Evolutionary conservation across 2,113 vertebrate genomes (phyloP).

Genomic region (Cyanistes caeruleus): DNA sequence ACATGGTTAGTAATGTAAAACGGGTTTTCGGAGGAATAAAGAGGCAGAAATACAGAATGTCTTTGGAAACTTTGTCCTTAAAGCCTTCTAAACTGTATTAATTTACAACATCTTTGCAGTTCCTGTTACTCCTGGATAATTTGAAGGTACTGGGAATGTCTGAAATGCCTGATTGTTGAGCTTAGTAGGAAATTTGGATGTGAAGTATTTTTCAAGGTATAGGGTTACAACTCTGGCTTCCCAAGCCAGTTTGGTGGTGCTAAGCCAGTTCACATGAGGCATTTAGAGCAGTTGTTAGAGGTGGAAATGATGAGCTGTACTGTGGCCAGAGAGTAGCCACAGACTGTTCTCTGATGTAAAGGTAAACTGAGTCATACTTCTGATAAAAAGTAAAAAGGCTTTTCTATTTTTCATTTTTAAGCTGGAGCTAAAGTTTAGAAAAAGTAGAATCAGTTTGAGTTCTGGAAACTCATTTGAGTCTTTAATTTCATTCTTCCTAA

Average conservation of each 20-base stretch:
- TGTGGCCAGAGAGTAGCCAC: neutral
- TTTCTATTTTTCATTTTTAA: neutral
- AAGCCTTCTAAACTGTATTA: neutral
- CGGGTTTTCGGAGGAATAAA: neutral
- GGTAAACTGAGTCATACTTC: neutral
- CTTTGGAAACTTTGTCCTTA: neutral
- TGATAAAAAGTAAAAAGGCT: neutral
- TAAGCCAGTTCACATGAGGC: neutral
- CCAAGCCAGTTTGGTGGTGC: neutral
- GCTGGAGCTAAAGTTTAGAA: neutral
- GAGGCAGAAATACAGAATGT: neutral
- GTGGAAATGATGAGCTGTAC: constrained; percentile 16
- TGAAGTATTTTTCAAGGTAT: neutral
- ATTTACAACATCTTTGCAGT: neutral
- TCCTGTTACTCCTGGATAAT: neutral
- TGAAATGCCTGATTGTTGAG: constrained; percentile 5
- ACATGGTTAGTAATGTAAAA: neutral
- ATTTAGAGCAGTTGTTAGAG: constrained; percentile 3
- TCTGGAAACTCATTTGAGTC: neutral
- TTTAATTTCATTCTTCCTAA: neutral
- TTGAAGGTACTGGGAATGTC: neutral
- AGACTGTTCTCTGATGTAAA: neutral
- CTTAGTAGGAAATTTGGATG: neutral
- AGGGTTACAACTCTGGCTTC: constrained; percentile 24
- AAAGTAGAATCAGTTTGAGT: neutral